Evolutionary conservation across 2,888 invertebrate genomes (phyloP).

Genomic region (Cepaea hortensis): DNA sequence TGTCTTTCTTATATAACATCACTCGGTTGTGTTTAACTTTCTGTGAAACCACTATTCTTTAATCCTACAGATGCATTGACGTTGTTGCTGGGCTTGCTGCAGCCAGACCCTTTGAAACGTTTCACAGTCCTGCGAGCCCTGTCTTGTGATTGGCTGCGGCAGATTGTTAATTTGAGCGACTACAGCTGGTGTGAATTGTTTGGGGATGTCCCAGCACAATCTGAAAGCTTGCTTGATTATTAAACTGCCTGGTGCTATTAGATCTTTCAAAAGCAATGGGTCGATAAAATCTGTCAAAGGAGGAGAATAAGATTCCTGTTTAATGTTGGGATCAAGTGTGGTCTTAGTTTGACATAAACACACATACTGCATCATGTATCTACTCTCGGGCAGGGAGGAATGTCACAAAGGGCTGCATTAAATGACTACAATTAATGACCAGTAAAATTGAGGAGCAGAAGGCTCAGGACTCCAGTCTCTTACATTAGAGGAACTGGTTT

Average conservation of each 20-base stretch:
- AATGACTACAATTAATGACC: too few relatives aligned
- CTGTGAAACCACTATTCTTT: not conserved
- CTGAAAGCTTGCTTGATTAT: not conserved
- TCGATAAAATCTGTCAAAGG: too few relatives aligned
- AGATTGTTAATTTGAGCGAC: conserved; percentile 30
- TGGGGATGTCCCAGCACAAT: conserved; percentile 5
- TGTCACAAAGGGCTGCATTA: too few relatives aligned
- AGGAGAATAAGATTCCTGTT: too few relatives aligned
- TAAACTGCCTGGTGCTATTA: not conserved
- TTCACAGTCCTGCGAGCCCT: conserved; percentile 25
- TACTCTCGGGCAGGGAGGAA: too few relatives aligned
- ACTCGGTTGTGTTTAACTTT: not conserved
- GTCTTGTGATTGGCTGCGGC: conserved; percentile 34
- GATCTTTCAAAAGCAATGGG: too few relatives aligned
- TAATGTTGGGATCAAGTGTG: too few relatives aligned
- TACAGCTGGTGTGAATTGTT: conserved; percentile 39
- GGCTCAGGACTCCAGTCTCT: too few relatives aligned
- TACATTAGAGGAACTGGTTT: too few relatives aligned
- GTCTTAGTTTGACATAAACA: too few relatives aligned
- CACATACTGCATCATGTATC: too few relatives aligned
- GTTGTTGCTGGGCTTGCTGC: conserved; percentile 35
- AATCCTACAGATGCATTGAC: conserved; percentile 12
- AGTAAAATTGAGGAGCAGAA: too few relatives aligned
- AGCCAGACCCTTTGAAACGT: conserved; percentile 31
- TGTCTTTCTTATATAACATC: not conserved